Conservation (phyloP, 2,888 invertebrate species). For the Drosophila borealis region DNA sequence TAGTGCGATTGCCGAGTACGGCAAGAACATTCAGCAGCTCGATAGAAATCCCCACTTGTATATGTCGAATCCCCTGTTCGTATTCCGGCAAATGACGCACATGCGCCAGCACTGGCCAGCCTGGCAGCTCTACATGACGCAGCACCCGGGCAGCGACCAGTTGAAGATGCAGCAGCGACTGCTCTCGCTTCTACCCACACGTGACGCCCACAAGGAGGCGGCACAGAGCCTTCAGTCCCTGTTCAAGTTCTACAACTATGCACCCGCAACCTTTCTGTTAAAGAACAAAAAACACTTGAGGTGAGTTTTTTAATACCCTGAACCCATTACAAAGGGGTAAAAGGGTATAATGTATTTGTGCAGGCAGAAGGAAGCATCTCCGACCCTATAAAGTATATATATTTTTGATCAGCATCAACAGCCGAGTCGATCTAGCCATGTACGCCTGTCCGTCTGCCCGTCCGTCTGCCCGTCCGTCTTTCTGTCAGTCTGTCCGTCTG, state of each 20-base stretch:
- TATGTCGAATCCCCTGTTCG: conserved; percentile 44
- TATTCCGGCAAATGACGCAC: conserved; percentile 46
- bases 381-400: too few species aligned
- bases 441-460: too few species aligned
- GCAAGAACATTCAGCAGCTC: conserved; percentile 8
- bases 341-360: too few species aligned
- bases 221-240: conserved; percentile 19
- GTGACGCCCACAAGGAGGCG: background rate
- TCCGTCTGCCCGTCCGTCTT: too few species aligned
- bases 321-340: too few species aligned
- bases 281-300: conserved; percentile 11
- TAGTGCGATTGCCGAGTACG: conserved; percentile 49
- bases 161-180: conserved; percentile 26
- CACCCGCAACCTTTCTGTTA: conserved; percentile 27
- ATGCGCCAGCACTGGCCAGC: conserved; percentile 59
- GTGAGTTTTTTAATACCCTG: conserved; percentile 11
- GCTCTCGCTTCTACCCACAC: conserved; percentile 14
- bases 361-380: too few species aligned
- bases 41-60: conserved; percentile 33
- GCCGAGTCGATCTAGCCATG: too few species aligned
- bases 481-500: too few species aligned
- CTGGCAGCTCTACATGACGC: conserved; percentile 49
- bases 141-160: conserved; percentile 14
- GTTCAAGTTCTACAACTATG: conserved; percentile 37
- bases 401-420: too few species aligned